These are phyloP conservation scores for Cebidichthys violaceus DNA, from an alignment of 2,113 vertebrate genomes.

Conservation along the genomic window DNA sequence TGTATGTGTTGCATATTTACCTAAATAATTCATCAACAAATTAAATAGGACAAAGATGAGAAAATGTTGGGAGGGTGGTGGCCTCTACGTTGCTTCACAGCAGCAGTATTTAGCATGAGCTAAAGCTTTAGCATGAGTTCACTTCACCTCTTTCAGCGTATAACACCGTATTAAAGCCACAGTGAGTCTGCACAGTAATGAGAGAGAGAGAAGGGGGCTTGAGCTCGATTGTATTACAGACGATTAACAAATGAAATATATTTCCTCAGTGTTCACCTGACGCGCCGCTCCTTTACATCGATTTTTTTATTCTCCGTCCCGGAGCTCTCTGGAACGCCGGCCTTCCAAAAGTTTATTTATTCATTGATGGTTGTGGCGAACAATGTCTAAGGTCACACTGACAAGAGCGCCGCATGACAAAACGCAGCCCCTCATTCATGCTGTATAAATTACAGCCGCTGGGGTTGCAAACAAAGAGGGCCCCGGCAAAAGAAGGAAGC, in stretches of 20 bases:
- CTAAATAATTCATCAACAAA: conserved; percentile 8
- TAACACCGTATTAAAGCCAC: background rate
- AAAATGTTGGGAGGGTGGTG: background rate
- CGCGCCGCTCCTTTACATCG: background rate
- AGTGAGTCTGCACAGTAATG: background rate
- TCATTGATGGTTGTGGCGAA: background rate
- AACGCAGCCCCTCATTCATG: background rate
- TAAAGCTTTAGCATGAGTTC: background rate
- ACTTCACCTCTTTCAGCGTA: background rate
- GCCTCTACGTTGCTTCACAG: background rate
- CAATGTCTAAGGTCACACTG: background rate
- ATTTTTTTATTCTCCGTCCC: background rate
- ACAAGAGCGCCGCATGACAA: background rate
- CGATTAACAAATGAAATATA: background rate
- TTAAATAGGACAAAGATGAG: background rate
- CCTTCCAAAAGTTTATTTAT: background rate
- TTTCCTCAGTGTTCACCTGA: background rate
- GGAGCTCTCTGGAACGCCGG: background rate
- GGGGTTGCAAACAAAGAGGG: background rate
- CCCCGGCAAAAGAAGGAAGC: background rate
- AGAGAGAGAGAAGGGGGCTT: background rate
- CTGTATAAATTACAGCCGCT: background rate
- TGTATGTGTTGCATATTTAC: conserved; percentile 11
- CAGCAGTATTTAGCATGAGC: conserved; percentile 2
- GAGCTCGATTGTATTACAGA: background rate